These are phyloP conservation scores for Mongoloraphidia duomilia DNA, from an alignment of 2,888 invertebrate species.

Conservation along the genomic window DNA sequence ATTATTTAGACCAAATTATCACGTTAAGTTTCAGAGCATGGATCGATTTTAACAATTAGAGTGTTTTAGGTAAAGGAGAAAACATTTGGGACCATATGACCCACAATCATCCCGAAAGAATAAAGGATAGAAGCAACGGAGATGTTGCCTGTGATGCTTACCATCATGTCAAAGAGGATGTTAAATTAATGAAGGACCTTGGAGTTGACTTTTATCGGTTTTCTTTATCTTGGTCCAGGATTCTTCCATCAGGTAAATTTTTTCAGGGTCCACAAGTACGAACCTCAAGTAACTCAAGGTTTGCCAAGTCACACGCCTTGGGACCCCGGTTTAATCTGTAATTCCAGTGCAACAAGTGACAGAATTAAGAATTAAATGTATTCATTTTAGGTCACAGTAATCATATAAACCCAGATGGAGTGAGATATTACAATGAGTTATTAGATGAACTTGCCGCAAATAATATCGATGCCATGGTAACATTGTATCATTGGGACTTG, in stretches of 20 bases:
- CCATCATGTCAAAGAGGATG: conserved; percentile 48
- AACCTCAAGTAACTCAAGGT: too few species aligned
- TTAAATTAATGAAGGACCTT: conserved; percentile 43
- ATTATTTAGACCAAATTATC: too few species aligned
- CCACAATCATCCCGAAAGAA: conserved; percentile 35
- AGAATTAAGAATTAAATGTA: too few species aligned
- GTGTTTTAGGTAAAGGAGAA: conserved; percentile 41
- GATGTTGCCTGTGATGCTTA: conserved; percentile 58
- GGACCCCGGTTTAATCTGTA: too few species aligned
- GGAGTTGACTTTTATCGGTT: conserved; percentile 47
- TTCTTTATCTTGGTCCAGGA: conserved; percentile 48
- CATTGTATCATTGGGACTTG: conserved; percentile 40
- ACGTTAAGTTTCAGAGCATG: too few species aligned
- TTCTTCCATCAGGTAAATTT: conserved; percentile 41
- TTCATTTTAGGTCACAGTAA: conserved; percentile 16
- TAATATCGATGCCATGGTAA: conserved; percentile 44
- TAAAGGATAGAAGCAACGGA: conserved; percentile 41
- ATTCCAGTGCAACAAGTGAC: too few species aligned
- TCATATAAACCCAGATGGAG: conserved; percentile 41
- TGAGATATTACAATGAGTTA: conserved; percentile 47
- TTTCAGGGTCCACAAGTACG: too few species aligned
- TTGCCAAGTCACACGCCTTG: too few species aligned
- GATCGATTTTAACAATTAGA: too few species aligned
- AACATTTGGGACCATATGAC: conserved; percentile 46
- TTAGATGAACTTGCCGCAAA: conserved; percentile 44